Evolutionary conservation across 2,888 invertebrate species (phyloP), one percentile per base, ranked within the genome.

Genomic region (Troglohyphantes excavatus): DNA sequence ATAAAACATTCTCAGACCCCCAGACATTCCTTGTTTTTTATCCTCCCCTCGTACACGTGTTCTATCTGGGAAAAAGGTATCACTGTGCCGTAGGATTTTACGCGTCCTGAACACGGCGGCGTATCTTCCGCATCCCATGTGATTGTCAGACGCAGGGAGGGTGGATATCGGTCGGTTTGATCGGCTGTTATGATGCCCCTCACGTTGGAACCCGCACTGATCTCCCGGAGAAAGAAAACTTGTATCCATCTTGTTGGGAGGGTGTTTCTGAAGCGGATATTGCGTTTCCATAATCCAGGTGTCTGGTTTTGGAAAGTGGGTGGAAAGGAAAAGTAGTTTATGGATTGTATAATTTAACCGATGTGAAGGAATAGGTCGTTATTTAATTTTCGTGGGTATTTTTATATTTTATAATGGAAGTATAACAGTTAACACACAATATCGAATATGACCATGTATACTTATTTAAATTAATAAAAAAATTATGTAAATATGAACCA

Each of bases 1-100:
- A 81, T 81, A 68, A 81, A 68, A 81, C 63, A 81, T 68, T 81
- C 29, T 68, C 21, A n/a, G 46, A 21, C 46, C 21, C n/a, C 46
- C 17, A 26, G 7, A 11, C 46, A 27, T 21, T 29, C 26, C 21
- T 27, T 65, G 27, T 68, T 13, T 29, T 61, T 83, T 53, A n/a
- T n/a, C 5, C 53, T 53, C 7, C 39, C 29, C 43, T 72, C 9
- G 72, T 53, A 43, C 27, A 65, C 29, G 43, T 73, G 73, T 65
- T 73, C 21, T n/a, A 26, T 5, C 46, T 26, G 73, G 43, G 65
- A 39, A 39, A 11, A 39, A 39, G 39, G 39, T 39, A 39, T 39
- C 39, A 39, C 33, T 3, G 65, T 53, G 59, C 13, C 5, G 27
- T 43, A 17, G 33, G 46, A 27, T 21, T 26, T 26, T 43, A 26